Conservation (phyloP, 2,888 invertebrate genomes). For the Stenodera caucasica region DNA sequence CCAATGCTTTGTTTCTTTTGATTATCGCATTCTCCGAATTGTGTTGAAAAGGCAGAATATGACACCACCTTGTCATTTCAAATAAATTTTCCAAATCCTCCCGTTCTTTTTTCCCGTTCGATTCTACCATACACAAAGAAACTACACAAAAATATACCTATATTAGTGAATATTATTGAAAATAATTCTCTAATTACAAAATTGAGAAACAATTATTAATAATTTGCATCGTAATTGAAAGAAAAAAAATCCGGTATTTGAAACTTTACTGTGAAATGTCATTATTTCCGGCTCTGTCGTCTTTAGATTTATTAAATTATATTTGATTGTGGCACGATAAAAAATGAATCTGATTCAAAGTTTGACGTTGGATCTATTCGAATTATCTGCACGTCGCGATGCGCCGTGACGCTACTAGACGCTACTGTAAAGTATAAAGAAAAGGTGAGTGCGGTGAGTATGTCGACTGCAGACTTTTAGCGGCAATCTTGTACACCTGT, state of each 20-base stretch:
- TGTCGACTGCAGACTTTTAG: slow-evolving; percentile 40
- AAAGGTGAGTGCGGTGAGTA: slow-evolving; percentile 25
- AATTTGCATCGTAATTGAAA: too few relatives aligned
- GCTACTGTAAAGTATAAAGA: slow-evolving; percentile 19
- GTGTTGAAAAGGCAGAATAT: slow-evolving; percentile 44
- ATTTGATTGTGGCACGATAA: slow-evolving; percentile 11
- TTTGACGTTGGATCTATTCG: neutral
- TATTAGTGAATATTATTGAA: neutral
- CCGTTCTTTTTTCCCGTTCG: slow-evolving; percentile 11
- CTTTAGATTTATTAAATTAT: slow-evolving; percentile 5
- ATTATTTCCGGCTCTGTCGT: neutral
- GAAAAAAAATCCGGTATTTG: too few relatives aligned
- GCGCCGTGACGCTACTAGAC: slow-evolving; percentile 19
- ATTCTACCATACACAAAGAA: slow-evolving; percentile 16
- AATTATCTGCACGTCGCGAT: slow-evolving; percentile 12
- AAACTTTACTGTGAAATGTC: too few relatives aligned
- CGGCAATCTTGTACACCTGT: slow-evolving; percentile 47
- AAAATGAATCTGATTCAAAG: slow-evolving; percentile 10
- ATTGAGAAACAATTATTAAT: too few relatives aligned
- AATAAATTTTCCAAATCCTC: slow-evolving; percentile 16
- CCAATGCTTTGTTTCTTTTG: slow-evolving; percentile 49
- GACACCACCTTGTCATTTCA: slow-evolving; percentile 35
- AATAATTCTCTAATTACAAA: too few relatives aligned
- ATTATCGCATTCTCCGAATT: slow-evolving; percentile 48
- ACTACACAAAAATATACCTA: too few relatives aligned